Evolutionary conservation across 1,140 invertebrate species (phyloP), one percentile per base, ranked within the genome.

Genomic region (Agrilus planipennis): DNA sequence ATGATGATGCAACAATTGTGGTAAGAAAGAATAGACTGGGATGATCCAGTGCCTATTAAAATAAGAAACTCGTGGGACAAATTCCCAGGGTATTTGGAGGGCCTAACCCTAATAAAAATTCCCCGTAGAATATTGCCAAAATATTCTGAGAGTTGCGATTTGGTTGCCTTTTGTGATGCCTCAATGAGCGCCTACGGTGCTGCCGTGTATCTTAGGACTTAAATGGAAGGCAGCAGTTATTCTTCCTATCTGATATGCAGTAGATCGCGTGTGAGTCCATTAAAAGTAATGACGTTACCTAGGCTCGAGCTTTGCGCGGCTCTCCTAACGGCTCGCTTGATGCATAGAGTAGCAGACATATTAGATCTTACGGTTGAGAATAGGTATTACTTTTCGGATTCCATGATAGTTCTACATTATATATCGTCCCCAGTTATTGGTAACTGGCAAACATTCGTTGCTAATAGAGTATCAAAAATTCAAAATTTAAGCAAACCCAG

Each of bases 181-280:
- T n/a, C n/a, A n/a, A n/a, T n/a, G n/a, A n/a, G n/a, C n/a, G n/a
- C n/a, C n/a, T n/a, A n/a, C n/a, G n/a, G n/a, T n/a, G n/a, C n/a
- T n/a, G n/a, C n/a, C n/a, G n/a, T n/a, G n/a, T n/a, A n/a, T n/a
- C n/a, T n/a, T n/a, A n/a, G n/a, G n/a, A n/a, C n/a, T n/a, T n/a
- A n/a, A n/a, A n/a, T n/a, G n/a, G n/a, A n/a, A n/a, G n/a, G n/a
- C n/a, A n/a, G n/a, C n/a, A n/a, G n/a, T n/a, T n/a, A n/a, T n/a
- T n/a, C n/a, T n/a, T n/a, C n/a, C n/a, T n/a, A n/a, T n/a, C n/a
- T n/a, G n/a, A n/a, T n/a, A 23, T 51, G 52, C 34, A 54, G 58
- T 1, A 67, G 64, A 50, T 54, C 56, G 4, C 53, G 47, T 34
- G 59, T 68, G 4, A 57, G 62, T 10, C 63, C 64, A 7, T 21